Evolutionary conservation across 1,140 invertebrate species (phyloP).

Genomic region (Drosophila equinoxialis): DNA sequence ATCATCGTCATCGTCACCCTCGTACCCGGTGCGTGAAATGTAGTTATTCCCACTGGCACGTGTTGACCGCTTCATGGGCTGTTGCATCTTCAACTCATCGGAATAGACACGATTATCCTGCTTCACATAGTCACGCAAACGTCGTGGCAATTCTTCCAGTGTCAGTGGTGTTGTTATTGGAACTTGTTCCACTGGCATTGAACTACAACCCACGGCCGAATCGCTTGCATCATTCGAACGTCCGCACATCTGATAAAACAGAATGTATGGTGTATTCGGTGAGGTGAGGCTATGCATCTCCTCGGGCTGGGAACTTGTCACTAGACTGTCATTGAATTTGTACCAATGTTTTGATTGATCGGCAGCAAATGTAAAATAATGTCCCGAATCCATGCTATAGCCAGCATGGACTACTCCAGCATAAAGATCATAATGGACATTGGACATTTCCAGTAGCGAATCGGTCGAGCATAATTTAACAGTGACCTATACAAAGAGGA

Average conservation of each 20-base stretch:
- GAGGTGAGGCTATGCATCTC: constrained; percentile 87
- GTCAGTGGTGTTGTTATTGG: constrained; percentile 55
- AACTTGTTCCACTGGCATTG: constrained; percentile 52
- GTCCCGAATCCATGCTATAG: constrained; percentile 91
- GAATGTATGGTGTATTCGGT: constrained; percentile 91
- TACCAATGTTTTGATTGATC: constrained; percentile 90
- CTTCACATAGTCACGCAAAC: constrained; percentile 68
- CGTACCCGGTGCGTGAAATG: constrained; percentile 42
- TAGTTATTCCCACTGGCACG: constrained; percentile 34
- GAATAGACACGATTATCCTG: constrained; percentile 70
- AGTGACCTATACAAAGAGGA: constrained; percentile 73
- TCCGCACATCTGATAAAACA: constrained; percentile 87
- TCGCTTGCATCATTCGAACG: constrained; percentile 69
- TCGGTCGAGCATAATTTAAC: constrained; percentile 82
- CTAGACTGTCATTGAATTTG: constrained; percentile 91
- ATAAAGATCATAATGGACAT: constrained; percentile 88
- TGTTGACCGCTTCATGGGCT: constrained; percentile 53
- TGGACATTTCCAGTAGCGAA: constrained; percentile 62
- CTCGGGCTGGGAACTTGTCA: constrained; percentile 86
- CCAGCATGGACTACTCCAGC: constrained; percentile 93
- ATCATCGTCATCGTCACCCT: constrained; percentile 68
- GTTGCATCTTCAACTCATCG: constrained; percentile 64
- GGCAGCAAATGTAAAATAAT: constrained; percentile 93
- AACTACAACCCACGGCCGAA: constrained; percentile 21
- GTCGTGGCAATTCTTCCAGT: constrained; percentile 68